These are phyloP conservation scores for Trichopoda pennipes DNA, from an alignment of 2,888 invertebrate species.

Conservation along the genomic window DNA sequence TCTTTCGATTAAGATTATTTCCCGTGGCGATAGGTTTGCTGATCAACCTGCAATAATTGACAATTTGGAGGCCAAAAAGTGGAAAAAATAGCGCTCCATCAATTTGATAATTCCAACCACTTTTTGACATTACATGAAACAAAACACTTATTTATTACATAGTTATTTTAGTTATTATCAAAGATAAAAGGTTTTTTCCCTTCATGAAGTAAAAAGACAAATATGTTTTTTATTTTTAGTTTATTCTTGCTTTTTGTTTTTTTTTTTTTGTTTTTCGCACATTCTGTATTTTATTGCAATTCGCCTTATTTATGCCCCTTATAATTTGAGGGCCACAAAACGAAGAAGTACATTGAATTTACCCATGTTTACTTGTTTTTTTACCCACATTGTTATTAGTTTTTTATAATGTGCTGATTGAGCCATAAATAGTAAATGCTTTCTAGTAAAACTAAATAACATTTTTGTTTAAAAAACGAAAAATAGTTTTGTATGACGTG, in stretches of 20 bases:
- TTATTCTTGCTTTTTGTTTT: conserved; percentile 25
- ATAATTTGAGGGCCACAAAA: conserved; percentile 37
- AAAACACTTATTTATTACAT: not conserved
- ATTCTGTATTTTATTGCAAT: conserved; percentile 62
- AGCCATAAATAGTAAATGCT: conserved; percentile 72
- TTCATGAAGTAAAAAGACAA: conserved; percentile 49
- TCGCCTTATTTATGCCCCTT: conserved; percentile 16
- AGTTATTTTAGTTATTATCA: conserved; percentile 32
- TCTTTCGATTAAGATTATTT: no score
- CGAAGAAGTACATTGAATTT: not conserved
- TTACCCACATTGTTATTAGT: conserved; percentile 43
- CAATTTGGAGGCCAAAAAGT: no score
- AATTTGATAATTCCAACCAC: not conserved
- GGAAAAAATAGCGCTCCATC: not conserved
- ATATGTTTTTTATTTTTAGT: conserved; percentile 24
- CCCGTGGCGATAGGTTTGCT: no score
- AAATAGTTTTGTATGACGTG: not conserved
- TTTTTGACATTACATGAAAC: not conserved
- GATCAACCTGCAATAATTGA: no score
- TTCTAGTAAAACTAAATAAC: not conserved
- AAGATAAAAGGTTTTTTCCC: conserved; percentile 11
- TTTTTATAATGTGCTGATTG: conserved; percentile 74
- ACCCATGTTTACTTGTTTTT: not conserved
- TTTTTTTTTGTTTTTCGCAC: conserved; percentile 17
- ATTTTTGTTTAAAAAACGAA: not conserved